Conservation (phyloP, 2,113 vertebrate species). For the Rhea pennata region DNA sequence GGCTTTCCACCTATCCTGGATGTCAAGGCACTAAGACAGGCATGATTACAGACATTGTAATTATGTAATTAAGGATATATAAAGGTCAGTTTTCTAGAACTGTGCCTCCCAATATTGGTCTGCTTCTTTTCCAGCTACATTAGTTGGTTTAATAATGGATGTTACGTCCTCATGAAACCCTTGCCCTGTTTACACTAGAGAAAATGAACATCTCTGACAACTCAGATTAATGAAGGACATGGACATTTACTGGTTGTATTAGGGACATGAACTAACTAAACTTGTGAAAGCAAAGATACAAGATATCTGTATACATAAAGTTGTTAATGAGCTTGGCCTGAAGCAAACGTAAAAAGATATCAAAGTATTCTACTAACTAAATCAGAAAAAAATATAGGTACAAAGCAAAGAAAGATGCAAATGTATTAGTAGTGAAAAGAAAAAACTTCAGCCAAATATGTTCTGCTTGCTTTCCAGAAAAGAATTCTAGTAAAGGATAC, state of each 20-base stretch:
- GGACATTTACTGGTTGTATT: neutral
- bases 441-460: neutral
- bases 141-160: neutral
- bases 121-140: neutral
- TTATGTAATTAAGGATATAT: neutral
- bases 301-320: neutral
- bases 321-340: neutral
- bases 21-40: neutral
- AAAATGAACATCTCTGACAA: neutral
- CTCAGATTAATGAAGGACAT: neutral
- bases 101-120: neutral
- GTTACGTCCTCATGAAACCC: neutral
- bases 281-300: neutral
- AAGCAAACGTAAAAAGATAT: neutral
- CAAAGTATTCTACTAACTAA: neutral
- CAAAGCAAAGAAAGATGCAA: neutral
- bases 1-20: neutral
- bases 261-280: neutral
- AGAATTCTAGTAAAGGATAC: neutral
- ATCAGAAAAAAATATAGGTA: neutral
- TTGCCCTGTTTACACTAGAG: neutral
- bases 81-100: neutral
- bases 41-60: neutral
- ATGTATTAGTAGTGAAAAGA: neutral
- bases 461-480: neutral